phyloP scores from a whole-genome alignment of 1,140 invertebrate genomes.

The Macrotrachela quadricornifera region DNA sequence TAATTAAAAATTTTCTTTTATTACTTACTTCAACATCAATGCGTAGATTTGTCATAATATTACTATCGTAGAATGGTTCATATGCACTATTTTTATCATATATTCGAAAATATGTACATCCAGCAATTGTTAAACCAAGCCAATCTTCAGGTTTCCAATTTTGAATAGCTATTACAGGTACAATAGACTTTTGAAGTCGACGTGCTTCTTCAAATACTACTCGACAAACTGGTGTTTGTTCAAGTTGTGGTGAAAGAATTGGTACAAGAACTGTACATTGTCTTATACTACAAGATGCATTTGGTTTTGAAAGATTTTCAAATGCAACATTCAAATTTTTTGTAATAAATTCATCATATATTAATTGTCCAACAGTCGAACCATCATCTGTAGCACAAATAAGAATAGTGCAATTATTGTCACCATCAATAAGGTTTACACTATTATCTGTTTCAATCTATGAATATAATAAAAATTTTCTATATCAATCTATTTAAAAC shows the following conservation, averaged over 20 bases:
- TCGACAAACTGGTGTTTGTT: background rate
- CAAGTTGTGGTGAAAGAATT: constrained; percentile 2
- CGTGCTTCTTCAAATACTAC: constrained; percentile 1
- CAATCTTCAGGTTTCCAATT: constrained; percentile 1
- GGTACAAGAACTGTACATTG: background rate
- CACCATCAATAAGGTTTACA: too few species aligned
- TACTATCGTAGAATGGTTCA: background rate
- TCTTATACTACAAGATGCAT: background rate
- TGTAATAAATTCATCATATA: background rate
- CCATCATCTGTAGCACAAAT: background rate
- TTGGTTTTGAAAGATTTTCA: background rate
- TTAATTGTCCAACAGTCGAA: background rate
- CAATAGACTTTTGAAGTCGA: background rate
- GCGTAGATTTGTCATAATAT: background rate
- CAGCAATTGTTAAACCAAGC: constrained; percentile 2
- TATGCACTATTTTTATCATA: background rate
- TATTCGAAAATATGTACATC: background rate
- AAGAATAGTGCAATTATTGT: background rate
- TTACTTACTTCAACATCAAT: background rate
- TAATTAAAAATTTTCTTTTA: too few species aligned
- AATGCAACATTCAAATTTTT: background rate
- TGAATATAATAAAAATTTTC: background rate
- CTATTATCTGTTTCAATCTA: background rate
- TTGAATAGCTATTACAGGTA: background rate
- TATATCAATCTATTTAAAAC: background rate